phyloP scores from a whole-genome alignment of 1,140 invertebrate genomes.

The Holcopasites calliopsidis region DNA sequence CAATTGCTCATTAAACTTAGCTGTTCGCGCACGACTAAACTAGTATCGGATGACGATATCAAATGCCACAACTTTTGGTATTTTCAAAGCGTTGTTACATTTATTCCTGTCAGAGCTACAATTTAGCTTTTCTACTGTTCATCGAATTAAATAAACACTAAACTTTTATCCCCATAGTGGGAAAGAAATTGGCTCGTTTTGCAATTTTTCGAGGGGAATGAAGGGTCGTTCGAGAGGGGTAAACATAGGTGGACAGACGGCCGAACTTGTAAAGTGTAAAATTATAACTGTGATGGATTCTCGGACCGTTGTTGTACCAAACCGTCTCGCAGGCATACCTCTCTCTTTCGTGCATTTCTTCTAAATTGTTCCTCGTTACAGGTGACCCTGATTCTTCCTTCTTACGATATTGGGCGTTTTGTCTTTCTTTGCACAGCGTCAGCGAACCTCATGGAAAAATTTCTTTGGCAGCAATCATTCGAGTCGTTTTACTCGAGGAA shows the following conservation, averaged over 20 bases:
- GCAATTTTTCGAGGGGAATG: too few relatives aligned
- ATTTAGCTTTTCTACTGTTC: too few relatives aligned
- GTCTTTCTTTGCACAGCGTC: slow-evolving; percentile 6
- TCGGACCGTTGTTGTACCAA: slow-evolving; percentile 10
- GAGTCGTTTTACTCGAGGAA: background rate
- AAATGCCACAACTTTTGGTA: background rate
- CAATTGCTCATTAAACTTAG: background rate
- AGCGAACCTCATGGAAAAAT: background rate
- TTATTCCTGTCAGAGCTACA: too few relatives aligned
- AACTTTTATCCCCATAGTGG: too few relatives aligned
- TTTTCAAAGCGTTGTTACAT: too few relatives aligned
- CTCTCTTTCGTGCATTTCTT: slow-evolving; percentile 35
- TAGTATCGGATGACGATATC: background rate
- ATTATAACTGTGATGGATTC: slow-evolving; percentile 35
- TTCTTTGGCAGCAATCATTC: background rate
- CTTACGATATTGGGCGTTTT: background rate
- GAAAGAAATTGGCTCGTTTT: too few relatives aligned
- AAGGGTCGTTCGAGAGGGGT: background rate
- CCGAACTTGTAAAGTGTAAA: slow-evolving; percentile 43
- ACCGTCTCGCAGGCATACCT: slow-evolving; percentile 27
- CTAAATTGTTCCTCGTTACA: background rate
- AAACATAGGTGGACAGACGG: slow-evolving; percentile 7
- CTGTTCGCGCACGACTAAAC: background rate
- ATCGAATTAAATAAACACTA: too few relatives aligned
- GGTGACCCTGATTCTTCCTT: slow-evolving; percentile 49